Percentiles rank a stretch among this genome's conserved stretches.
These are phyloP conservation scores for Montipora sp. DNA, from an alignment of 64 coral and sea anemone genomes.

Conservation along the genomic window DNA sequence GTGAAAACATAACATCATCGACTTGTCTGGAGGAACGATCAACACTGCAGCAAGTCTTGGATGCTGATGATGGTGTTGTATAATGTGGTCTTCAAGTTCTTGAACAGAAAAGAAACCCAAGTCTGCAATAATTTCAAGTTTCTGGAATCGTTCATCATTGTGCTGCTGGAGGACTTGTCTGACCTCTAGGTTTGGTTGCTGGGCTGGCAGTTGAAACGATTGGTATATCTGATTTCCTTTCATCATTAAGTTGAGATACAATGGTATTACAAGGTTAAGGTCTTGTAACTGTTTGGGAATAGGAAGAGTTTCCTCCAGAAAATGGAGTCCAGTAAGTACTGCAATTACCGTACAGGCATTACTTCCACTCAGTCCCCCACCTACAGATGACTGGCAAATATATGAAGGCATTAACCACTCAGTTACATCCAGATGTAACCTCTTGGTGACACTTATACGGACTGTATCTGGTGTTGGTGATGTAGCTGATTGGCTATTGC, in stretches of 20 bases:
- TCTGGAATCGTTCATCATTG: background rate
- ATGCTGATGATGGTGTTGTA: background rate
- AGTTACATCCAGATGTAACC: background rate
- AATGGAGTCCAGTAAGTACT: slow-evolving; percentile 7
- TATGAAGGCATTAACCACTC: background rate
- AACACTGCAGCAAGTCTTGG: slow-evolving; percentile 12
- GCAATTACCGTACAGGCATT: slow-evolving; percentile 46
- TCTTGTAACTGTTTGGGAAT: slow-evolving; percentile 25
- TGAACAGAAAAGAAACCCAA: slow-evolving; percentile 29
- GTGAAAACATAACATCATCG: slow-evolving; percentile 27
- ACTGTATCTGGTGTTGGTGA: background rate
- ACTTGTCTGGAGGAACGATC: slow-evolving; percentile 53
- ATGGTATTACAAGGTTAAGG: background rate
- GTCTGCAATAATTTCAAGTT: too few species aligned
- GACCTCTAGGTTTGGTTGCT: slow-evolving; percentile 38
- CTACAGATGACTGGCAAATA: background rate
- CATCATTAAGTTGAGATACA: background rate
- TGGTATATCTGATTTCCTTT: slow-evolving; percentile 34
- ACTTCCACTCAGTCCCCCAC: background rate
- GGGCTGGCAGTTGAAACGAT: slow-evolving; percentile 14
- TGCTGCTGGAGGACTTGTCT: background rate
- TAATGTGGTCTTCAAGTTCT: slow-evolving; percentile 9
- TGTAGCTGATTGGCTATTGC: background rate
- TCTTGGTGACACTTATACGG: background rate
- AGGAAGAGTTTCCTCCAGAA: slow-evolving; percentile 9